Evolutionary conservation across 2,113 vertebrate genomes (phyloP).

Genomic region (Ifrita kowaldi): DNA sequence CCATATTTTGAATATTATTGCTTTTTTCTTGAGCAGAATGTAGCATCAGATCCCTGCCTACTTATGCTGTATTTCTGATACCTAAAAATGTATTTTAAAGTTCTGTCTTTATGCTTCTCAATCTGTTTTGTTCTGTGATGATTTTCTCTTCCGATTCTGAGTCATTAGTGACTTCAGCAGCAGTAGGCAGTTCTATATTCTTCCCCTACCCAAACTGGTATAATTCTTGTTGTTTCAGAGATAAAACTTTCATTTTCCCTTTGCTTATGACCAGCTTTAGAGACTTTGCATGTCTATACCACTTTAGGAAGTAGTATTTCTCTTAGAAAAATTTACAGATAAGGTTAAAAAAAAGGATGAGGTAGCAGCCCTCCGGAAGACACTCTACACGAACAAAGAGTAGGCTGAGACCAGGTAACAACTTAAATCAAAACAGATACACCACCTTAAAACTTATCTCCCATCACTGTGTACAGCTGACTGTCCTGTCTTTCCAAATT

Average conservation of each 20-base stretch:
- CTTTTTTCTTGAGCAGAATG: background rate
- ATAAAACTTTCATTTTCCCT: background rate
- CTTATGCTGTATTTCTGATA: background rate
- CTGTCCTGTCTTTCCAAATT: background rate
- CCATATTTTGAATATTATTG: background rate
- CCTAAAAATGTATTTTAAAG: background rate
- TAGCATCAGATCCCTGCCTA: background rate
- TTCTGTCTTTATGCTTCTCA: background rate
- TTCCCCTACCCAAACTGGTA: background rate
- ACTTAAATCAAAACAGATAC: background rate
- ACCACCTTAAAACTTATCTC: background rate
- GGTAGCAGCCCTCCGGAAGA: background rate
- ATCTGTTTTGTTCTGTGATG: background rate
- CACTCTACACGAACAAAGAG: background rate
- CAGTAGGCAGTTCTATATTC: rapidly evolving
- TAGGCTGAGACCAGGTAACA: background rate
- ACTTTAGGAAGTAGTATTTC: background rate
- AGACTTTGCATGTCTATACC: background rate
- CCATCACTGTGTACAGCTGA: background rate
- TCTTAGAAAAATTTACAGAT: background rate
- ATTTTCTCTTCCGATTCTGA: background rate
- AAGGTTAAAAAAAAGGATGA: background rate
- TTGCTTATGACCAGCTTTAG: background rate
- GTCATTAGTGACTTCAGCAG: background rate
- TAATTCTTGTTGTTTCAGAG: background rate